These are phyloP conservation scores for Diogma glabrata DNA, from an alignment of 2,888 invertebrate species.

Conservation along the genomic window DNA sequence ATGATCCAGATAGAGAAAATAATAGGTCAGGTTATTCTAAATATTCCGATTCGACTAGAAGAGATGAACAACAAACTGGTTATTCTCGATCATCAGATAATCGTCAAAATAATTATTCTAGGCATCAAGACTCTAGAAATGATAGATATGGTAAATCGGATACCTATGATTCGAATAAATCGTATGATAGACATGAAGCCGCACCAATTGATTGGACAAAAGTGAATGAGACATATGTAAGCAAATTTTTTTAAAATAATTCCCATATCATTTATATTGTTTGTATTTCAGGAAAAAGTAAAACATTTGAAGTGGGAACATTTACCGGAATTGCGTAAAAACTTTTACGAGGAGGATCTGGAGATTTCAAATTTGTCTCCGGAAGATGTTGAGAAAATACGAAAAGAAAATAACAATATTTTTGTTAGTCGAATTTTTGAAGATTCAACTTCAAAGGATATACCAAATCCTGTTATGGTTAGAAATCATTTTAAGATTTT, in stretches of 20 bases:
- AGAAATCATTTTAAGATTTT: neutral
- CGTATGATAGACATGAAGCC: conserved; percentile 25
- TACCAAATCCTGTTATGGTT: conserved; percentile 32
- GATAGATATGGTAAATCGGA: too few species aligned
- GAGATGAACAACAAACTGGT: too few species aligned
- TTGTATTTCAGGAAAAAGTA: conserved; percentile 37
- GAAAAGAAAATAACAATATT: conserved; percentile 57
- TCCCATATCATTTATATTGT: neutral
- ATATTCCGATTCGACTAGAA: too few species aligned
- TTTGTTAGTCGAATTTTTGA: conserved; percentile 57
- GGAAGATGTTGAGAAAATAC: conserved; percentile 51
- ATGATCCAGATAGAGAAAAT: conserved; percentile 7
- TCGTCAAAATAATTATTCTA: too few species aligned
- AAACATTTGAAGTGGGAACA: conserved; percentile 50
- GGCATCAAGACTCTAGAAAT: too few species aligned
- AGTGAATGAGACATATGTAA: conserved; percentile 40
- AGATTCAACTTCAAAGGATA: conserved; percentile 32
- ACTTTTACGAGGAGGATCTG: conserved; percentile 73
- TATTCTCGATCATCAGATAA: too few species aligned
- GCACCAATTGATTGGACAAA: conserved; percentile 45
- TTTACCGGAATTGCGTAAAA: conserved; percentile 57
- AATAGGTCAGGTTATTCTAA: too few species aligned
- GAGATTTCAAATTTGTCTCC: conserved; percentile 52
- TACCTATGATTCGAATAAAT: neutral
- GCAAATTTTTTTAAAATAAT: conserved; percentile 18